These are phyloP conservation scores for Yasuhikotakia modesta DNA, from an alignment of 2,797 vertebrate genomes.

Conservation along the genomic window DNA sequence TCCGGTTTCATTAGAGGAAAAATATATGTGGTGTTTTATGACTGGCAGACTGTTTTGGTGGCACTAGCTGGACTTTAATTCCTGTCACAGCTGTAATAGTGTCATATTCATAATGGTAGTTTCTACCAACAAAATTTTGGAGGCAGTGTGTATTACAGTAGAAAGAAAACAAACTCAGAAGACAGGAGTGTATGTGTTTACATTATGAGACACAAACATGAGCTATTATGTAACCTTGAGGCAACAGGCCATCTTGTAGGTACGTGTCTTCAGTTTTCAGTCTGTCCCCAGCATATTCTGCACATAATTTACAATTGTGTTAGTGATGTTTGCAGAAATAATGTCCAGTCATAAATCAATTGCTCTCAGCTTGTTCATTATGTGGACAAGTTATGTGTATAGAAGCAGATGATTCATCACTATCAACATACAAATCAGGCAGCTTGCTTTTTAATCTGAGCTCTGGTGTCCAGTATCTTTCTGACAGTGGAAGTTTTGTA, in stretches of 20 bases:
- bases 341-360: constrained; percentile 5
- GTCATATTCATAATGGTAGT: constrained; percentile 63
- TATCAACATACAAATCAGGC: constrained; percentile 6
- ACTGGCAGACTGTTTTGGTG: constrained; percentile 56
- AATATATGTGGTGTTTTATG: constrained; percentile 70
- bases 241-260: constrained; percentile 39
- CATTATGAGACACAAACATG: too few species aligned
- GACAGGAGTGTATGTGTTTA: not conserved
- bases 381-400: too few species aligned
- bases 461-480: constrained; percentile 36
- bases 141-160: constrained; percentile 43
- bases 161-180: constrained; percentile 24
- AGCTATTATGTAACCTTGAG: constrained; percentile 25
- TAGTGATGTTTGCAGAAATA: constrained; percentile 8
- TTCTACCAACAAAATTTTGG: constrained; percentile 61
- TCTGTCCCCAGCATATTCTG: constrained; percentile 40
- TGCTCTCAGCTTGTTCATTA: constrained; percentile 1
- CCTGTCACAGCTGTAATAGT: constrained; percentile 63
- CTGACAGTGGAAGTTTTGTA: constrained; percentile 9
- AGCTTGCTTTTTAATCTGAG: not conserved
- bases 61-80: constrained; percentile 59
- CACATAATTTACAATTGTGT: constrained; percentile 23
- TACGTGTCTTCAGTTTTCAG: constrained; percentile 22
- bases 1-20: constrained; percentile 59
- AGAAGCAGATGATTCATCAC: not conserved